phyloP scores from a whole-genome alignment of 2,797 vertebrate species.

The Hafferia zeledoni region DNA sequence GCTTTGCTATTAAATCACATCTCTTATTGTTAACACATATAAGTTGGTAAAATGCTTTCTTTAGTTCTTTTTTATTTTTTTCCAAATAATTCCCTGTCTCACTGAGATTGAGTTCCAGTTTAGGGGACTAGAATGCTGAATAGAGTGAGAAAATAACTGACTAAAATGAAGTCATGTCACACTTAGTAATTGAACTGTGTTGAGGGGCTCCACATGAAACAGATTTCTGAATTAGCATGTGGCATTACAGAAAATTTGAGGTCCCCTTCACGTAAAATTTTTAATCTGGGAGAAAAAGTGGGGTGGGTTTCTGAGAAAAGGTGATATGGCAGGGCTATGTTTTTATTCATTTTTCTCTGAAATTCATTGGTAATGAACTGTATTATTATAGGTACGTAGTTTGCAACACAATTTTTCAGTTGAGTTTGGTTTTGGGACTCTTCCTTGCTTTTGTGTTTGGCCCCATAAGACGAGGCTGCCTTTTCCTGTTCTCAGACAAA shows the following conservation, averaged over 20 bases:
- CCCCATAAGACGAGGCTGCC: background rate
- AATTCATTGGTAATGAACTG: background rate
- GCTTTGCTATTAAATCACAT: background rate
- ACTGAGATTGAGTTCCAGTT: background rate
- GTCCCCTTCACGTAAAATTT: background rate
- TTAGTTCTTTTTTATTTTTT: background rate
- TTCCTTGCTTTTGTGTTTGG: background rate
- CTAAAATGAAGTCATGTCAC: background rate
- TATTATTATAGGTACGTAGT: background rate
- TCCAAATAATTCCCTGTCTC: background rate
- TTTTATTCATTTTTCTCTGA: background rate
- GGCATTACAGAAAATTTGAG: background rate
- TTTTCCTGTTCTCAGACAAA: background rate
- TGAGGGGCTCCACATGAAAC: background rate
- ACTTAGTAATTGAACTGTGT: background rate
- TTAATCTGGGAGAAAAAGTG: background rate
- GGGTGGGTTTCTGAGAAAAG: background rate
- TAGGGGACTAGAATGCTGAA: background rate
- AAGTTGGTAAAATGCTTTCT: background rate
- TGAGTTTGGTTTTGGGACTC: background rate
- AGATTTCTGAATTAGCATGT: background rate
- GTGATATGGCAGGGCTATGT: background rate
- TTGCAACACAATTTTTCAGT: background rate
- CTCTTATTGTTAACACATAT: background rate
- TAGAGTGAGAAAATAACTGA: background rate